phyloP scores from a whole-genome alignment of 2,797 vertebrate genomes.

The Phrynocephalus forsythii region DNA sequence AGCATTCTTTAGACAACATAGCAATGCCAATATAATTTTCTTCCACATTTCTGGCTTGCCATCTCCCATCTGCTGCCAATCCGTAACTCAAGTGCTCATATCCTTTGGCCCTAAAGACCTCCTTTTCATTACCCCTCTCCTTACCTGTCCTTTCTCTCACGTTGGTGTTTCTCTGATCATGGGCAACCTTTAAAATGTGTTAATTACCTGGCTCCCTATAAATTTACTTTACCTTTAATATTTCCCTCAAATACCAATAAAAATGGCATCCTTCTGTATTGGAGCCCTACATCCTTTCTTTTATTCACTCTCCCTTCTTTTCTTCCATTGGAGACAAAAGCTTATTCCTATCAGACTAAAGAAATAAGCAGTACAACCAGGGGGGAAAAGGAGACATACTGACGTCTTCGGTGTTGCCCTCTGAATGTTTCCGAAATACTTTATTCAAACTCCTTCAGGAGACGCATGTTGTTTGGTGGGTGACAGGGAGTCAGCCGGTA shows the following conservation, averaged over 20 bases:
- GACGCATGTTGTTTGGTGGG: slow-evolving; percentile 37
- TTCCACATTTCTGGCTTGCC: slow-evolving; percentile 83
- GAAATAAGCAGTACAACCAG: slow-evolving; percentile 72
- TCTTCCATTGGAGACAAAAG: slow-evolving; percentile 55
- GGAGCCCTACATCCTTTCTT: slow-evolving; percentile 66
- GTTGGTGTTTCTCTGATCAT: slow-evolving; percentile 80
- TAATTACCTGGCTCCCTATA: slow-evolving; percentile 47
- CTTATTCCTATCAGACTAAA: slow-evolving; percentile 74
- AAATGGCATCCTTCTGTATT: slow-evolving; percentile 71
- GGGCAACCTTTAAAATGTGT: slow-evolving; percentile 82
- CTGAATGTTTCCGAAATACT: slow-evolving; percentile 58
- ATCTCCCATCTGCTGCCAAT: slow-evolving; percentile 81
- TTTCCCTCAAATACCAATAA: slow-evolving; percentile 85
- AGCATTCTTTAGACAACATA: slow-evolving; percentile 75
- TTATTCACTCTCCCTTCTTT: slow-evolving; percentile 59
- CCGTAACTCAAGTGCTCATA: slow-evolving; percentile 82
- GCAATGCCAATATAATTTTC: slow-evolving; percentile 84
- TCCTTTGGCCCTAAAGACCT: slow-evolving; percentile 77
- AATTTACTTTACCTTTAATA: slow-evolving; percentile 87
- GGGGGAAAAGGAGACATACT: slow-evolving; percentile 63
- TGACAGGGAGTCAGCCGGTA: slow-evolving; percentile 46
- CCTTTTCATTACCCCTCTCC: slow-evolving; percentile 60
- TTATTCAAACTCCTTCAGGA: slow-evolving; percentile 68
- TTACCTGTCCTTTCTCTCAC: slow-evolving; percentile 76
- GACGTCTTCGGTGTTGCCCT: slow-evolving; percentile 63